phyloP scores from a whole-genome alignment of 2,797 vertebrate genomes.

The Pelodytes ibericus region DNA sequence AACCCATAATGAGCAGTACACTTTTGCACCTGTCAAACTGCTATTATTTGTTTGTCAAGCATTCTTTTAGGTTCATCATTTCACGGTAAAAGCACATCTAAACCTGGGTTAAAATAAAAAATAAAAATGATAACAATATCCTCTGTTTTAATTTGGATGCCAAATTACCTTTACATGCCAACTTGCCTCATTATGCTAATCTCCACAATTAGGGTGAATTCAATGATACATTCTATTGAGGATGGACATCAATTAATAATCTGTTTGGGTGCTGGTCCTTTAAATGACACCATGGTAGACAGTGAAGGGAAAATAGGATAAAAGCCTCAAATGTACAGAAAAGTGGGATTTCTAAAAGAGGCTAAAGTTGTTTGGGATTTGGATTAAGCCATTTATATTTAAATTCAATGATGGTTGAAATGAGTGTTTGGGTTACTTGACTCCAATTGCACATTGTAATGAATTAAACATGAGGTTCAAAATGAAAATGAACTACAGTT shows the following conservation, averaged over 20 bases:
- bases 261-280: constrained; percentile 15
- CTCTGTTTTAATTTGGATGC: constrained; percentile 43
- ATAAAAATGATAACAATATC: constrained; percentile 36
- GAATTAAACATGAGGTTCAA: constrained; percentile 53
- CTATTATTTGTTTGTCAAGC: constrained; percentile 60
- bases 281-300: constrained; percentile 13
- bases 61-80: constrained; percentile 40
- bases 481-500: constrained; percentile 50
- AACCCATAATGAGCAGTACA: constrained; percentile 69
- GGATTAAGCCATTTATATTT: constrained; percentile 45
- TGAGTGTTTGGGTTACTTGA: constrained; percentile 42
- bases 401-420: constrained; percentile 36
- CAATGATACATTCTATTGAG: not conserved
- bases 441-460: constrained; percentile 41
- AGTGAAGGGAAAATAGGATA: not conserved
- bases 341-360: not conserved
- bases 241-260: constrained; percentile 19
- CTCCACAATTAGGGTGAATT: constrained; percentile 13
- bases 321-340: not conserved
- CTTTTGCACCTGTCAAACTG: constrained; percentile 76
- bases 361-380: constrained; percentile 25
- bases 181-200: constrained; percentile 34
- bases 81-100: constrained; percentile 19
- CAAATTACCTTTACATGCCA: constrained; percentile 39
- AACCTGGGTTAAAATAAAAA: constrained; percentile 12